Conservation (phyloP, 2,797 vertebrate species). For the Todus mexicanus region DNA sequence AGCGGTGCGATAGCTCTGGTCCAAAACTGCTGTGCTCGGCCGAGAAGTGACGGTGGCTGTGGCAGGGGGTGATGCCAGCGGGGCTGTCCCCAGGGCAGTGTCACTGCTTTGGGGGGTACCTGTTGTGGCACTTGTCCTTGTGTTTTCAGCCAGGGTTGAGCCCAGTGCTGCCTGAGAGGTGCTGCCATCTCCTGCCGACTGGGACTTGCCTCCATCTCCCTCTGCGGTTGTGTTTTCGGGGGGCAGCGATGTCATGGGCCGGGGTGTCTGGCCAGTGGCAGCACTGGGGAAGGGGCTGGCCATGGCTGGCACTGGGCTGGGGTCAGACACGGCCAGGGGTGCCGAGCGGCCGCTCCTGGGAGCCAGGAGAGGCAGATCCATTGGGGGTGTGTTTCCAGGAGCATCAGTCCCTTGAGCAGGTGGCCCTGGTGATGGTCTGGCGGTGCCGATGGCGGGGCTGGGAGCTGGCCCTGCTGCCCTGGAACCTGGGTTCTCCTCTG, state of each 20-base stretch:
- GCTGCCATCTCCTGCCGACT: neutral
- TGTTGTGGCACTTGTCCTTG: fast-evolving
- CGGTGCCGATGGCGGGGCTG: fast-evolving
- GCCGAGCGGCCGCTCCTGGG: fast-evolving
- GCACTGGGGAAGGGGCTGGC: neutral
- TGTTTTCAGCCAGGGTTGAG: neutral
- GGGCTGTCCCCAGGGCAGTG: neutral
- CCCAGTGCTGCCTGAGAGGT: neutral
- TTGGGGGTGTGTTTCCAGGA: neutral
- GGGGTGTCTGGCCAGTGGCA: fast-evolving
- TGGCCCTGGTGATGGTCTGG: neutral
- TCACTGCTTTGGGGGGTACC: fast-evolving
- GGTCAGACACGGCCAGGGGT: fast-evolving
- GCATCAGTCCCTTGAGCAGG: neutral
- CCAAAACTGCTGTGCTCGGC: fast-evolving
- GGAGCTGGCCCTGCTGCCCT: neutral
- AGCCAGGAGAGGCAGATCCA: neutral
- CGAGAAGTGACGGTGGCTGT: fast-evolving
- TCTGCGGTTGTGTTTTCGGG: fast-evolving
- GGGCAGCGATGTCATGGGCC: fast-evolving
- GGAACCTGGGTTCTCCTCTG: neutral
- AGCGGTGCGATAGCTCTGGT: neutral
- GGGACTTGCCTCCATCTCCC: neutral
- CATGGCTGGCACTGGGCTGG: fast-evolving
- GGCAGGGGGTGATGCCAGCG: fast-evolving